Evolutionary conservation across 1,140 invertebrate genomes (phyloP).

Genomic region (Coelopa frigida): DNA sequence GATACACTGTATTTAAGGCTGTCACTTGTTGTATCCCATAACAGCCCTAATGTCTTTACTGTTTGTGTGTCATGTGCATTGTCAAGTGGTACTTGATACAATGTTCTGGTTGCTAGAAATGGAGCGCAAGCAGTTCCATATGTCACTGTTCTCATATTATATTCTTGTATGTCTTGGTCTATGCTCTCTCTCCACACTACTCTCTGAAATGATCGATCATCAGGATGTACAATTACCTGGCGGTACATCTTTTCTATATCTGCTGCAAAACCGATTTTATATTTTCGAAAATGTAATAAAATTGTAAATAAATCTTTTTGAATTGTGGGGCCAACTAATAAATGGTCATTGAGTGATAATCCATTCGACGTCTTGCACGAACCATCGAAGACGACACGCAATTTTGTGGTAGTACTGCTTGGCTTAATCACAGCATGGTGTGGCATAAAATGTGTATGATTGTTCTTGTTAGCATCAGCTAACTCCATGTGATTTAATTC

Average conservation of each 20-base stretch:
- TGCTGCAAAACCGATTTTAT: slow-evolving; percentile 25
- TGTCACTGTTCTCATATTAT: slow-evolving; percentile 5
- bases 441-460: background rate
- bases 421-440: slow-evolving; percentile 8
- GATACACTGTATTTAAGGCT: slow-evolving; percentile 4
- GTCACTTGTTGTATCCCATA: background rate
- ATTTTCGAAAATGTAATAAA: slow-evolving; percentile 27
- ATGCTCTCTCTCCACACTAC: slow-evolving; percentile 3
- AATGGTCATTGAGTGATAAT: slow-evolving; percentile 35
- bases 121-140: slow-evolving; percentile 9
- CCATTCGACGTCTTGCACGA: slow-evolving; percentile 29
- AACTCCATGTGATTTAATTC: slow-evolving; percentile 1
- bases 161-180: background rate
- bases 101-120: slow-evolving; percentile 4
- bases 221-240: slow-evolving; percentile 15
- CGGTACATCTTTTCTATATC: slow-evolving; percentile 42
- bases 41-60: slow-evolving; percentile 5
- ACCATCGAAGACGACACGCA: slow-evolving; percentile 39
- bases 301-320: slow-evolving; percentile 37
- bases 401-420: background rate
- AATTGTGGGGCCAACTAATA: slow-evolving; percentile 27
- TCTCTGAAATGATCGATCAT: slow-evolving; percentile 4
- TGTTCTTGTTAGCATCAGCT: background rate
- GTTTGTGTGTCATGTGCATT: background rate
- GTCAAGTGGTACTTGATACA: slow-evolving; percentile 5